Conservation (phyloP, 2,888 invertebrate genomes). For the Lasioglossum oenotherae region DNA sequence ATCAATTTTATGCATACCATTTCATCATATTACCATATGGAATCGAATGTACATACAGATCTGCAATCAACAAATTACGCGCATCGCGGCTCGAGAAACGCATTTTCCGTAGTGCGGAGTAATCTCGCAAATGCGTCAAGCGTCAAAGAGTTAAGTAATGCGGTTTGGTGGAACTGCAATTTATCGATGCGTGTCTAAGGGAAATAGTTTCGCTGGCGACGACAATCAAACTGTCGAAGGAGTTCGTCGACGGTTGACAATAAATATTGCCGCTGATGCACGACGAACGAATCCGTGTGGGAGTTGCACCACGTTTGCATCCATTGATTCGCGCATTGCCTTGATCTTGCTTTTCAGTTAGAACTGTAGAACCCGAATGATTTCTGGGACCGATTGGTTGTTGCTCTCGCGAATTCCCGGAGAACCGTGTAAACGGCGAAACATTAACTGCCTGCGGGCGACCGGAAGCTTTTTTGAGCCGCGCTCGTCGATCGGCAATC, state of each 20-base stretch:
- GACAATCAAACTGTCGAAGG: background rate
- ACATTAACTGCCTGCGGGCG: constrained; percentile 5
- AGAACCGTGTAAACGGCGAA: background rate
- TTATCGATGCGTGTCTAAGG: background rate
- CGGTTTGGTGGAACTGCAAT: background rate
- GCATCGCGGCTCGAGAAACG: background rate
- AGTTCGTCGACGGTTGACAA: background rate
- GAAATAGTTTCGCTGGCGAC: background rate
- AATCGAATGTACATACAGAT: background rate
- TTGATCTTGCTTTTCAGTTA: background rate
- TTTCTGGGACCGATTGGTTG: background rate
- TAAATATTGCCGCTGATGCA: background rate
- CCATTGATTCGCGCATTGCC: background rate
- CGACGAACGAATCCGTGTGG: background rate
- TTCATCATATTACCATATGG: background rate
- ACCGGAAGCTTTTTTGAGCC: constrained; percentile 7
- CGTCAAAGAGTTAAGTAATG: background rate
- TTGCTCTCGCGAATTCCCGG: background rate
- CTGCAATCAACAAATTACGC: background rate
- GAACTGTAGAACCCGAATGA: background rate
- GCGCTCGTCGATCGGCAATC: constrained; percentile 44
- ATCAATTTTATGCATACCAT: no score
- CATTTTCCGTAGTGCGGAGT: background rate
- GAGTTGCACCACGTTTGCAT: background rate
- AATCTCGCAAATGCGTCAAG: background rate